phyloP scores from a whole-genome alignment of 2,113 vertebrate genomes.

The Macrotus californicus region DNA sequence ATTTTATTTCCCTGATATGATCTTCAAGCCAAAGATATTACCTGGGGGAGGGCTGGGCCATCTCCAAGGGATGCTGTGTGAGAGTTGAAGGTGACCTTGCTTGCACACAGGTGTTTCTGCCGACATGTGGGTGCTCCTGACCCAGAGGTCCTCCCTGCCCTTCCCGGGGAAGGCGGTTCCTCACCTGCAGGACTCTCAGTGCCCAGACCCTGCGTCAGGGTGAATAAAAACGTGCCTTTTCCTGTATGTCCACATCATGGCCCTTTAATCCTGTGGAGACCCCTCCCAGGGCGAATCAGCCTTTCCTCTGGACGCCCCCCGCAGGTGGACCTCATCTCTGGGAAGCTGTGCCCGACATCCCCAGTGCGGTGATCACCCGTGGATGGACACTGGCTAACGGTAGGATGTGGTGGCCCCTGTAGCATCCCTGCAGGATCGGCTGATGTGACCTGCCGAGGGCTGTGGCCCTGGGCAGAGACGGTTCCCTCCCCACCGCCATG shows the following conservation, averaged over 20 bases:
- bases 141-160: neutral
- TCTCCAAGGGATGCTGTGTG: neutral
- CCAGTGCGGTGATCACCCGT: accelerated
- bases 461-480: accelerated
- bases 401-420: neutral
- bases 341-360: accelerated
- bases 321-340: neutral
- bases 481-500: accelerated
- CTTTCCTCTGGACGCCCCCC: neutral
- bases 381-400: accelerated
- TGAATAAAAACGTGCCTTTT: too few species aligned
- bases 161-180: neutral
- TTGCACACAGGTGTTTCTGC: accelerated
- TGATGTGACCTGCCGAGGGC: accelerated
- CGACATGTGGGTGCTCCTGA: accelerated
- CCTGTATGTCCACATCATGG: accelerated
- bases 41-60: accelerated
- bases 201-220: too few species aligned
- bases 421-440: accelerated
- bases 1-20: neutral
- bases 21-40: neutral
- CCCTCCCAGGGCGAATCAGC: too few species aligned
- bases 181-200: neutral
- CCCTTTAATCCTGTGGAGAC: neutral
- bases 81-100: neutral